A percentile compares a stretch with the other conserved stretches of the same genome.
Evolutionary conservation across 2,888 invertebrate genomes (phyloP).

Genomic region (Drosophila koepferae): DNA sequence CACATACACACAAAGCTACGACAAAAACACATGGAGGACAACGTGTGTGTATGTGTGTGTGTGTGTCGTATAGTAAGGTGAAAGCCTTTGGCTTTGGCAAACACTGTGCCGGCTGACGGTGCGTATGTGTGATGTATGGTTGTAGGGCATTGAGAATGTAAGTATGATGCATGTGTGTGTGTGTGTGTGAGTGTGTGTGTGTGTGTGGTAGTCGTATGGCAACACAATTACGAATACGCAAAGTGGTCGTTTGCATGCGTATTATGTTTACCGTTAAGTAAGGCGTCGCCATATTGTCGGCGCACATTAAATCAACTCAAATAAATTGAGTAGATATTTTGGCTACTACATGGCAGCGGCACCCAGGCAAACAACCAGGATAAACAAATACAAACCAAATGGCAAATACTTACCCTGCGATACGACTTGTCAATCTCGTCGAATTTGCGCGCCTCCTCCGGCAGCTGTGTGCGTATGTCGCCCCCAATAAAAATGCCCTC

Average conservation of each 20-base stretch:
- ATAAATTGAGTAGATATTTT: conserved; percentile 71
- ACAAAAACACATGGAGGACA: conserved; percentile 20
- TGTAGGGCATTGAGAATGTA: conserved; percentile 10
- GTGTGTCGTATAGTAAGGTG: conserved; percentile 50
- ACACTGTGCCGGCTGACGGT: conserved; percentile 53
- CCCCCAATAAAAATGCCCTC: conserved; percentile 97
- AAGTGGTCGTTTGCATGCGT: conserved; percentile 79
- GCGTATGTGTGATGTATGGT: conserved; percentile 47
- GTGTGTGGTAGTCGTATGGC: conserved; percentile 29
- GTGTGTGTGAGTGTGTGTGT: conserved; percentile 12
- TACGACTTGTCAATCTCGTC: conserved; percentile 94
- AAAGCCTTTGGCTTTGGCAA: conserved; percentile 67
- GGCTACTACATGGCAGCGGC: conserved; percentile 33
- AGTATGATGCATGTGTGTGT: conserved; percentile 14
- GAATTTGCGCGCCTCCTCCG: conserved; percentile 95
- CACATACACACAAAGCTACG: conserved; percentile 11
- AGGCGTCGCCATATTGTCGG: conserved; percentile 81
- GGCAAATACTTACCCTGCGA: conserved; percentile 87
- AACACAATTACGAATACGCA: conserved; percentile 75
- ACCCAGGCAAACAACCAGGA: conserved; percentile 44
- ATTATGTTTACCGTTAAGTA: conserved; percentile 82
- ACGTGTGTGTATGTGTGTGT: conserved; percentile 13
- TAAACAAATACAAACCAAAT: conserved; percentile 36
- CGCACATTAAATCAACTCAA: conserved; percentile 75
- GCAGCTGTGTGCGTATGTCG: conserved; percentile 93